These are phyloP conservation scores for Anguilla rostrata DNA, from an alignment of 2,113 vertebrate species.

Conservation along the genomic window DNA sequence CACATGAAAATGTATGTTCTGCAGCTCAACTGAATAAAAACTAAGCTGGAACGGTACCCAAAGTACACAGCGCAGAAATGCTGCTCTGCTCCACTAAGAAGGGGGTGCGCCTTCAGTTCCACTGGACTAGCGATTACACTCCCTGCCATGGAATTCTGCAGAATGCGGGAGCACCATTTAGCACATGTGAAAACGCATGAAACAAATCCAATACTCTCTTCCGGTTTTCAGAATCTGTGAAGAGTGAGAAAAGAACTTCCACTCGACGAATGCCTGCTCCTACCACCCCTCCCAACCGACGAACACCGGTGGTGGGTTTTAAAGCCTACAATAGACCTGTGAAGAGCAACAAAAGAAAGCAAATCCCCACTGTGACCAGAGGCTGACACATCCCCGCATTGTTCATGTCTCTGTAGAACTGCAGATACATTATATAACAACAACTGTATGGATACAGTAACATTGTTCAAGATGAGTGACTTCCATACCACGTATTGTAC, in stretches of 20 bases:
- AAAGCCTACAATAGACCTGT: background rate
- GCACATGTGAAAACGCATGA: background rate
- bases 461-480: background rate
- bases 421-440: background rate
- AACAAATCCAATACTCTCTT: background rate
- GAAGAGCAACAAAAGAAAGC: background rate
- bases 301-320: no score
- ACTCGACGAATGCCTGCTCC: background rate
- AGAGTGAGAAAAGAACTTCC: background rate
- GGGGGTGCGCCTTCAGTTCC: background rate
- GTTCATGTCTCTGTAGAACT: background rate
- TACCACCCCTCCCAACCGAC: background rate
- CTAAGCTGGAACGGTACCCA: background rate
- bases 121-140: background rate
- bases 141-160: background rate
- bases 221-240: background rate
- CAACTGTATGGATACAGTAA: background rate
- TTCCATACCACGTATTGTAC: background rate
- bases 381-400: background rate
- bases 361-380: background rate
- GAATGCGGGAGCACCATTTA: background rate
- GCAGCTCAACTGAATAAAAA: background rate
- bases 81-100: background rate
- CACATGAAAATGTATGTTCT: background rate
- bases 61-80: background rate